These are phyloP conservation scores for Axinella damicornis DNA, from an alignment of 37 sponge, comb jelly and placozoan genomes.

Conservation along the genomic window DNA sequence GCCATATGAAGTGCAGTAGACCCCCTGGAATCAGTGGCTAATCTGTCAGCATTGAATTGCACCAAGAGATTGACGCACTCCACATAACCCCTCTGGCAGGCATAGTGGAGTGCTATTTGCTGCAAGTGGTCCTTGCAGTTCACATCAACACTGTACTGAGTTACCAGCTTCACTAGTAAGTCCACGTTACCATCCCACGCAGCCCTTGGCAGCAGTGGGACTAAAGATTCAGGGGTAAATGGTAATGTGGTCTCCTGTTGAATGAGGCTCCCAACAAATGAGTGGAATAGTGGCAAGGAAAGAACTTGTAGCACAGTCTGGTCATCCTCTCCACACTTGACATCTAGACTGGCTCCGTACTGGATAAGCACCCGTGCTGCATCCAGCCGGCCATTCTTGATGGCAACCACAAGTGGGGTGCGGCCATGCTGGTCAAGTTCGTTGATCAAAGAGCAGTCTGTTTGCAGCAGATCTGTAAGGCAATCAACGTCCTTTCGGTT, in stretches of 20 bases:
- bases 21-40: not conserved
- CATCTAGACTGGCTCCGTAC: constrained; percentile 34
- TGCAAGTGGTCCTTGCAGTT: constrained; percentile 49
- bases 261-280: constrained; percentile 4
- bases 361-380: constrained; percentile 48
- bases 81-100: constrained; percentile 1
- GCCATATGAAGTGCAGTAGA: constrained; percentile 63
- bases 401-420: constrained; percentile 55
- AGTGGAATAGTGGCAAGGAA: not conserved
- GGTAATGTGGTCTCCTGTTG: not conserved
- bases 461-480: constrained; percentile 11
- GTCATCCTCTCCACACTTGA: not conserved
- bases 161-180: not conserved
- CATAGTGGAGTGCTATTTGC: constrained; percentile 63
- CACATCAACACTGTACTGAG: constrained; percentile 9
- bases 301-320: constrained; percentile 15
- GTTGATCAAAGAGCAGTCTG: constrained; percentile 8
- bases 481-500: constrained; percentile 8
- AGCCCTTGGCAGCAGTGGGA: constrained; percentile 1
- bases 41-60: constrained; percentile 11
- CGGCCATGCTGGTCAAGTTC: constrained; percentile 31
- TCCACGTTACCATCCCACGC: constrained; percentile 22
- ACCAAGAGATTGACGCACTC: constrained; percentile 29
- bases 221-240: not conserved
- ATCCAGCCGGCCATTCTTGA: constrained; percentile 48